Percentiles rank a stretch among this genome's conserved stretches.
phyloP scores from a whole-genome alignment of 2,888 invertebrate genomes.

The Copidosoma aretas region DNA sequence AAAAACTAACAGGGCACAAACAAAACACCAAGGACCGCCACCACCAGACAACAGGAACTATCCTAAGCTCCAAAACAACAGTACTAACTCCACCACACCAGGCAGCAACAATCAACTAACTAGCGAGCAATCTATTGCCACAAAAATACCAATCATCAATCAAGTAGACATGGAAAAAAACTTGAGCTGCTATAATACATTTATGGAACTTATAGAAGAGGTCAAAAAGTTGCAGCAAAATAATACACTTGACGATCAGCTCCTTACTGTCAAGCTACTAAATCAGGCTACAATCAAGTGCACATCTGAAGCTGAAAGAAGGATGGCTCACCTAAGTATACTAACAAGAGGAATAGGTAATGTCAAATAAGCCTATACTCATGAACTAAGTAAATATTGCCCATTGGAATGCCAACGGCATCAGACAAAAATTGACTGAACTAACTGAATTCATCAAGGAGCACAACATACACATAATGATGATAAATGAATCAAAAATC shows the following conservation, averaged over 20 bases:
- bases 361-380: not conserved
- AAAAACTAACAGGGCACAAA: not conserved
- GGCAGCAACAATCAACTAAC: not conserved
- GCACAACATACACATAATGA: constrained; percentile 29
- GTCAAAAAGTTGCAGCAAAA: not conserved
- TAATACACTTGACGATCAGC: not conserved
- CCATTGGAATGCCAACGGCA: constrained; percentile 46
- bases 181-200: not conserved
- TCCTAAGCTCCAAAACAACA: not conserved
- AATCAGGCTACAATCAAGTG: not conserved
- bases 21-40: not conserved
- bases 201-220: not conserved
- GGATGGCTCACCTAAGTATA: not conserved
- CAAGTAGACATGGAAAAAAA: too few species aligned
- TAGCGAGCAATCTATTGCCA: not conserved
- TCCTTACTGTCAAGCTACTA: not conserved
- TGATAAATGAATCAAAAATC: constrained; percentile 37
- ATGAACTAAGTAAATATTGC: constrained; percentile 15
- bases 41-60: not conserved
- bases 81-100: not conserved
- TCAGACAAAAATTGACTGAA: constrained; percentile 38
- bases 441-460: constrained; percentile 28
- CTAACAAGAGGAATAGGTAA: not conserved
- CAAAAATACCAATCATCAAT: not conserved
- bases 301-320: not conserved